Evolutionary conservation across 2,797 vertebrate genomes (phyloP), one percentile per base, ranked within the genome.

Genomic region (Leptodactylus fallax): DNA sequence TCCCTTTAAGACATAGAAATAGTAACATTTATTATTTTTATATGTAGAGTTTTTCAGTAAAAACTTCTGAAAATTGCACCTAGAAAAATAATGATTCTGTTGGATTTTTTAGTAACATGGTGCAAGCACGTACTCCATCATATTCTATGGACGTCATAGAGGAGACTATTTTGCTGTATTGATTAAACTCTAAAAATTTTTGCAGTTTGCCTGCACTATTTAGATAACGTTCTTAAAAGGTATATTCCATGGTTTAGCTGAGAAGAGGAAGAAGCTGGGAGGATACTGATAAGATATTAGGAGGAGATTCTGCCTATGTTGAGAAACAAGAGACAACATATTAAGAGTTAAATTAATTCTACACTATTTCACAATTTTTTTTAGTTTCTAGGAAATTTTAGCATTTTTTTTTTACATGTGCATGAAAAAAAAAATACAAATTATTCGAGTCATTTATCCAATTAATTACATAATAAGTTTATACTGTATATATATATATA

Each of bases 261-360:
- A 23, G 49, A 79, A 58, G 53, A 36, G 78, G 77, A 79, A 8
- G 27, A 36, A 80, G 25, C 23, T 60, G 25, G 25, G 16, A 45
- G 55, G 51, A 58, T 7, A 53, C 78, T 79, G 78, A 79, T 79
- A 79, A 79, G 78, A 79, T 79, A 27, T 56, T 23, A 77, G 17
- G 12, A 27, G 23, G 23, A 10, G 12, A 8, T 25, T 79, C 14
- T 56, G 23, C 77, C 12, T 23, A 6, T 53, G n/a, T 8, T 56
- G 12, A 25, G 51, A 16, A 55, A 78, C 76, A 56, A 17, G 76
- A 17, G 6, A 25, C 23, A 17, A 45, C 14, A 12, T 56, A 60
- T 11, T 36, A 60, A 27, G 12, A 17, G 25, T 45, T 71, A 1
- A 45, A 72, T 19, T 19, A 72, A 12, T 71, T 71, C 67, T 27